Evolutionary conservation across 2,888 invertebrate genomes (phyloP), one percentile per base, ranked within the genome.

Genomic region (Agrochola litura): DNA sequence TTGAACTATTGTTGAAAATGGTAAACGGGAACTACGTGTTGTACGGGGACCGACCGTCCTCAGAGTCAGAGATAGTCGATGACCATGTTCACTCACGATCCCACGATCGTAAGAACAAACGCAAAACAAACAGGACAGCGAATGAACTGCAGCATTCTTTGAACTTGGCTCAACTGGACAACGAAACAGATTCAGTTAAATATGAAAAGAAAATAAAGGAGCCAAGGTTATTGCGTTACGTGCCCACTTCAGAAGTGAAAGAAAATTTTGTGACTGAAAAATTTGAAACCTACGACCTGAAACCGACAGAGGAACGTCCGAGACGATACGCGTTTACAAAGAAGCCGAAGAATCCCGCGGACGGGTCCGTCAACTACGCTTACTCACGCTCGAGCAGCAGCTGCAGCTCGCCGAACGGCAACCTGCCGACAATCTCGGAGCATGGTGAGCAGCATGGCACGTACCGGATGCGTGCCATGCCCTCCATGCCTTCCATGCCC

Each of bases 21-120:
- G 97, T 97, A 80, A 97, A 96, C 91, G 96, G 97, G 30, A 96
- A 97, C 87, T 97, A 97, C 88, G 93, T 95, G 49, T 83, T 97
- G 63, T 96, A 96, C 86, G 96, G 96, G 60, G 96, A 96, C 86
- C 91, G 94, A 83, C 95, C 96, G 77, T 91, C 93, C 71, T 95
- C 96, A 16, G 96, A 96, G 83, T 95, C 95, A 5, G 96, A 96
- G 89, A 95, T 95, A 73, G 94, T 96, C 6, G 95, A 95, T 30
- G 96, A 96, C 82, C 96, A 96, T 83, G 95, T 96, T 9, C 96
- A 95, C 75, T 90, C 92, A 16, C 92, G 94, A 78, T 94, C 95
- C 0, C 90, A 92, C 2, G 96, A 96, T 72, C 92, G 95, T 52
- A 96, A 94, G 83, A 87, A 86, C 41, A 94, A 94, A 86, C 92